Evolutionary conservation across 2,113 vertebrate genomes (phyloP), one percentile per base, ranked within the genome.

Genomic region (Prochilodus magdalenae): DNA sequence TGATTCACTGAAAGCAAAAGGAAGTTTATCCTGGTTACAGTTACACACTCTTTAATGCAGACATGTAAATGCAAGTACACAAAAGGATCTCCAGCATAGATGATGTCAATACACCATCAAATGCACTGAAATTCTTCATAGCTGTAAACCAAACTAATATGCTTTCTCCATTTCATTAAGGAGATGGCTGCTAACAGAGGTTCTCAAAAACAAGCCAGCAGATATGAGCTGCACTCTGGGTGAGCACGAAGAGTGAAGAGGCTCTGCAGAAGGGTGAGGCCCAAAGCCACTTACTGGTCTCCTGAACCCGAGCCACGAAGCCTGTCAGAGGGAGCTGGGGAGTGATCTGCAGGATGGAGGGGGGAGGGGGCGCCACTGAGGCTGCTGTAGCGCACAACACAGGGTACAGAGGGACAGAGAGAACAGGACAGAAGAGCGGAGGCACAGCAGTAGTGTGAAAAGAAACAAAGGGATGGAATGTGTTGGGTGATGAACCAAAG

Each of bases 291-390:
- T 98, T 93, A 99, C 97, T 98, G 91, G 96, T 97, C 94, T 98
- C 97, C 93, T 98, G 97, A 90, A 99, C 96, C 90, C 97, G 96
- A 93, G 97, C 97, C 88, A 98, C 97, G 89, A 98, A 99, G 87
- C 98, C 97, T 95, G 96, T 97, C 88, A 99, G 93, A 22, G 97
- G 97, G 88, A 99, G 96, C 95, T 99, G 97, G 84, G 97, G 97
- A 89, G 96, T 97, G 94, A 97, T 95, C 95, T 98, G 97, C 86
- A 98, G 96, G 87, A 97, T 92, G 89, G 96, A 95, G 85, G 97
- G 95, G 88, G 97, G 96, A 79, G 96, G 95, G 84, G 96, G 96
- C 88, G 96, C 96, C 88, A 95, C 95, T 92, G 94, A 92, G 89
- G 92, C 95, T 95, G 93, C 89, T 55, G 82, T 89, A 89, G 84